Evolutionary conservation across 64 coral and sea anemone species (phyloP), one percentile per base, ranked within the genome.

Genomic region (Anthopleura sola): DNA sequence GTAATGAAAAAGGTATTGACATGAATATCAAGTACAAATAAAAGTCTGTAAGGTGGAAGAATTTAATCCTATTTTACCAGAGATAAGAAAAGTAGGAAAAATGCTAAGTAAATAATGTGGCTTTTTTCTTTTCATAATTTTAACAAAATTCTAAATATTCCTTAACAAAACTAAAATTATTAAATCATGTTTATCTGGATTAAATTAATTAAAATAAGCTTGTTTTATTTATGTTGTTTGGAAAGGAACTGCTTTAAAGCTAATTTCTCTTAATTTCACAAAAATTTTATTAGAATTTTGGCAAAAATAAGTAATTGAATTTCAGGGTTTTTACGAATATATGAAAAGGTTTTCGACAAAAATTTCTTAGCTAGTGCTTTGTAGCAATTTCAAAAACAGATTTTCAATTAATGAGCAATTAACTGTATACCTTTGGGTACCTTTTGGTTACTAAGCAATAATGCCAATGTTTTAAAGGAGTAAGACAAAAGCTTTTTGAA

Each of bases 361-460:
- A 0, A 53, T 53, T 12, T 14, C 14, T 36, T 36, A 21, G 34
- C 9, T 19, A 60, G 55, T 55, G 48, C 31, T 26, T 19, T 60
- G 51, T 58, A 81, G 44, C 54, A 55, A 44, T n/a, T 39, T 40
- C 53, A 88, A 82, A 89, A 51, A 64, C n/a, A 44, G 12, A 0
- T 24, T 68, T 57, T 66, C 16, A 39, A 66, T 66, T 38, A 66
- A 68, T 57, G 31, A 60, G 26, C 83, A 71, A 71, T 79, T 79
- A 79, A 79, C 39, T 79, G 76, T 79, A 79, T 79, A 79, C 76
- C 47, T 79, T 48, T 79, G 76, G 44, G 76, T 21, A 1, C 38
- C 38, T 79, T 79, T 79, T 24, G 21, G 76, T 79, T 46, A 48
- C 76, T 23, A 44, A 26, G 76, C 76, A 79, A 79, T 79, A 38